Conservation (phyloP, 2,888 invertebrate genomes). For the Andrena trimmerana region DNA sequence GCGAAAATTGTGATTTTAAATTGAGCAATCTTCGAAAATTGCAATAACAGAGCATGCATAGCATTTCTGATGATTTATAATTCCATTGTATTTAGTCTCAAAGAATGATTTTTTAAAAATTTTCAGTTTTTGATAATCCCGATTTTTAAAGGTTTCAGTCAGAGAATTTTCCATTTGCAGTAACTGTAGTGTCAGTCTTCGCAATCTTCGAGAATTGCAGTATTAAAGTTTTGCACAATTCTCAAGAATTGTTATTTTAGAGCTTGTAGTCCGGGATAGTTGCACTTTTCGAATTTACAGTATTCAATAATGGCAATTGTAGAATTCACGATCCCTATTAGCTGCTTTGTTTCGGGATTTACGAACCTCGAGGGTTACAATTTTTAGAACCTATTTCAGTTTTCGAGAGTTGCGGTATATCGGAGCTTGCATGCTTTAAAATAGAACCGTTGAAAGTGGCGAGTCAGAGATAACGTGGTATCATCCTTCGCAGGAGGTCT, state of each 20-base stretch:
- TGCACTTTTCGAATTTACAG: neutral
- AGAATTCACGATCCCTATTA: neutral
- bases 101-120: neutral
- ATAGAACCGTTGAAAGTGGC: neutral
- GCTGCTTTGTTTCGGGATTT: neutral
- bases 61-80: neutral
- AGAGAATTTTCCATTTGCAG: neutral
- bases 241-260: neutral
- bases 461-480: neutral
- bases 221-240: neutral
- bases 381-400: neutral
- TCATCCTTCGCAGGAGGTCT: slow-evolving; percentile 7
- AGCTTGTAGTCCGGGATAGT: neutral
- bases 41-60: neutral
- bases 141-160: neutral
- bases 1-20: neutral
- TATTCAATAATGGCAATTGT: neutral
- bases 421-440: neutral
- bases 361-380: no score
- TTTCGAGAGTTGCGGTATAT: neutral
- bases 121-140: neutral
- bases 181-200: neutral
- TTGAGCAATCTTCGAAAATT: neutral
- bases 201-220: neutral
- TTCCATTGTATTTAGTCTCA: no score